Percentiles rank a stretch among this genome's conserved stretches.
phyloP scores from a whole-genome alignment of 2,888 invertebrate genomes.

The Marasmarcha lunaedactyla region DNA sequence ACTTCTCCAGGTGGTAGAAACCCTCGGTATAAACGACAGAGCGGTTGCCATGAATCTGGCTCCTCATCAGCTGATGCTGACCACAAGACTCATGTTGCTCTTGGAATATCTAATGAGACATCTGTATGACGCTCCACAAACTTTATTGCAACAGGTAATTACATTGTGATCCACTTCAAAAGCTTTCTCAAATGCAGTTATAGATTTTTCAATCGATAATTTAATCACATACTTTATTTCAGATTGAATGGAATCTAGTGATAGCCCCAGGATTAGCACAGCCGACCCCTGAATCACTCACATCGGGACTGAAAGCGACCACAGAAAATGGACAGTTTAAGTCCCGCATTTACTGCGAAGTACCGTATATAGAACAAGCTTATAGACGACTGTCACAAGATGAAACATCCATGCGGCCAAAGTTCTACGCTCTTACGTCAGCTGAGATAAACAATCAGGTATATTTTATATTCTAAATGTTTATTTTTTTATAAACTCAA shows the following conservation, averaged over 20 bases:
- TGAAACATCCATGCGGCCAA: constrained; percentile 83
- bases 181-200: constrained; percentile 2
- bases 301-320: constrained; percentile 32
- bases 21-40: constrained; percentile 47
- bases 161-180: neutral
- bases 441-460: constrained; percentile 76
- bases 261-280: constrained; percentile 55
- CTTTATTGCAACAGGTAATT: constrained; percentile 84
- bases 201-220: constrained; percentile 79
- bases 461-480: constrained; percentile 6
- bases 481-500: no score
- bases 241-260: constrained; percentile 66
- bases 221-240: constrained; percentile 11
- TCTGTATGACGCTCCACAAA: constrained; percentile 92
- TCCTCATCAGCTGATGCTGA: constrained; percentile 80
- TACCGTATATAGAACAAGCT: constrained; percentile 52
- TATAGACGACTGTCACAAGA: constrained; percentile 57
- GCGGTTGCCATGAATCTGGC: constrained; percentile 42
- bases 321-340: constrained; percentile 39
- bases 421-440: constrained; percentile 90
- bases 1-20: constrained; percentile 47
- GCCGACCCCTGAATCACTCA: constrained; percentile 31
- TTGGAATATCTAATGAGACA: constrained; percentile 96
- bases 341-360: constrained; percentile 57
- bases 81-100: constrained; percentile 85